Percentiles rank a stretch among this genome's conserved stretches.
Conservation (phyloP, 2,113 vertebrate genomes). For the Bubalus kerabau region DNA sequence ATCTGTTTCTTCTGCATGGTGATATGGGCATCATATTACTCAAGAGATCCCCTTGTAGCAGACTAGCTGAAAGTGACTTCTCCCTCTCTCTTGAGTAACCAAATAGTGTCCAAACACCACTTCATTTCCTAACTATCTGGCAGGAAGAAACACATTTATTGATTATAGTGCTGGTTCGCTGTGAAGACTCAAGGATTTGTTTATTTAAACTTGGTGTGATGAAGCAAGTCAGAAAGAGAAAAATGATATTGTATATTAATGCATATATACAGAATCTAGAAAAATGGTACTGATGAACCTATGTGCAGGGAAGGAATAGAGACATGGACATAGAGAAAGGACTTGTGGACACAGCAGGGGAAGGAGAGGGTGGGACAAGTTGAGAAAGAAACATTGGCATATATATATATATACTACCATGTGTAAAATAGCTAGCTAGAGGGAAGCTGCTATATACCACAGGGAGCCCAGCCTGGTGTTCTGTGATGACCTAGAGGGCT, state of each 20-base stretch:
- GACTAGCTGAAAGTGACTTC: background rate
- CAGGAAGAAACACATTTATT: conserved; percentile 21
- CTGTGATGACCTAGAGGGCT: background rate
- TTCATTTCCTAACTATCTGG: background rate
- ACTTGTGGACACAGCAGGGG: background rate
- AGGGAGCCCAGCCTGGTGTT: background rate
- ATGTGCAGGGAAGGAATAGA: background rate
- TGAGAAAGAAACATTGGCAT: background rate
- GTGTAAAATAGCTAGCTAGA: background rate
- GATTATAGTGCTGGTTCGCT: background rate
- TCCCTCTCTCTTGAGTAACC: background rate
- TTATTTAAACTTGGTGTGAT: background rate
- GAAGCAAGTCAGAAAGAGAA: background rate
- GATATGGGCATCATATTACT: background rate
- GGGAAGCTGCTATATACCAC: background rate
- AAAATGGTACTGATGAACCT: background rate
- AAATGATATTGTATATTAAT: background rate
- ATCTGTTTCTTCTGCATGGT: background rate
- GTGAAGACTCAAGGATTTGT: conserved; percentile 2
- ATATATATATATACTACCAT: background rate
- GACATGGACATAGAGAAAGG: background rate
- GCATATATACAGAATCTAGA: background rate
- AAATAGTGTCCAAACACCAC: background rate
- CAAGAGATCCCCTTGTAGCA: background rate
- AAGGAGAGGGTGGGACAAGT: background rate